These are phyloP conservation scores for Danio aesculapii DNA, from an alignment of 2,797 vertebrate genomes.

Conservation along the genomic window DNA sequence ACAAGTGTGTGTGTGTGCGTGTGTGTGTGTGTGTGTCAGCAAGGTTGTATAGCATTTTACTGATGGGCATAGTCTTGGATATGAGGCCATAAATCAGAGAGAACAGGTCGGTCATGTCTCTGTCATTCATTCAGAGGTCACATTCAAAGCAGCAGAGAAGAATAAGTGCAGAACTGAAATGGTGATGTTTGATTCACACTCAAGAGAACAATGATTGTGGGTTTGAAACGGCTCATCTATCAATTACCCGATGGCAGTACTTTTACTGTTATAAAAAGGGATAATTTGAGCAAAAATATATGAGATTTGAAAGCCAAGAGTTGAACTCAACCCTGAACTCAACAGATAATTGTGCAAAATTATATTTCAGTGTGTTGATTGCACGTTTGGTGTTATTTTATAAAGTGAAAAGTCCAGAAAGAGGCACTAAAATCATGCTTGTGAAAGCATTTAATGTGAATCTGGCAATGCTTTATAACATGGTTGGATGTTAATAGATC, in stretches of 20 bases:
- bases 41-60: constrained; percentile 10
- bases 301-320: background rate
- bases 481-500: no score
- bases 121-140: constrained; percentile 36
- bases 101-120: constrained; percentile 14
- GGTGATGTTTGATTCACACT: background rate
- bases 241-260: background rate
- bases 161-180: background rate
- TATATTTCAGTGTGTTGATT: background rate
- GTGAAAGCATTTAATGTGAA: no score
- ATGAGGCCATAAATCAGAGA: constrained; percentile 25
- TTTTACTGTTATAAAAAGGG: background rate
- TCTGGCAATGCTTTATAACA: background rate
- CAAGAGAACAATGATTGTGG: background rate
- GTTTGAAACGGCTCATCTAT: background rate
- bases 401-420: background rate
- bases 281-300: background rate
- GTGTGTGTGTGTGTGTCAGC: background rate
- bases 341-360: background rate
- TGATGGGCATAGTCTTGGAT: constrained; percentile 7
- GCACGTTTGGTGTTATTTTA: background rate
- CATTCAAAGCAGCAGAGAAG: background rate
- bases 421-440: background rate
- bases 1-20: background rate
- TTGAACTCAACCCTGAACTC: background rate